These are phyloP conservation scores for Caenorhabditis angaria DNA, from an alignment of 2,888 invertebrate genomes.

Conservation along the genomic window DNA sequence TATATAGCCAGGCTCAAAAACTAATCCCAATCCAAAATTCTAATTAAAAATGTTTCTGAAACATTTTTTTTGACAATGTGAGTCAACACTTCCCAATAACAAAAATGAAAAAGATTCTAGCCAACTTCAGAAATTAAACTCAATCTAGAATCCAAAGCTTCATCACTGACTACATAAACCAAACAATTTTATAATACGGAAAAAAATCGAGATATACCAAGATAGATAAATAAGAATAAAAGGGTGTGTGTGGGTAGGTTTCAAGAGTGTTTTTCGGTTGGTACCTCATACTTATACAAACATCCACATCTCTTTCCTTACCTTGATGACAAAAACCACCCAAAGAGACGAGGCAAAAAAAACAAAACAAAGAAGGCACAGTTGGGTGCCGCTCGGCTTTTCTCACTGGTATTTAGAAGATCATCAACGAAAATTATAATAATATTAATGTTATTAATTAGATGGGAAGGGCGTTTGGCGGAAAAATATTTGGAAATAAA, in stretches of 20 bases:
- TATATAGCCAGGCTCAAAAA: too few relatives aligned
- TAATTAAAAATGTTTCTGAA: too few relatives aligned
- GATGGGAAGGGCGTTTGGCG: not conserved
- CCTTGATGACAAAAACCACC: too few relatives aligned
- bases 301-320: not conserved
- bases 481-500: too few relatives aligned
- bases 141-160: too few relatives aligned
- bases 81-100: too few relatives aligned
- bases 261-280: not conserved
- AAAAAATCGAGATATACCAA: not conserved
- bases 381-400: not conserved
- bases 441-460: not conserved
- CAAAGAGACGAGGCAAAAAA: too few relatives aligned
- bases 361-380: not conserved
- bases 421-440: not conserved
- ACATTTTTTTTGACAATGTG: too few relatives aligned
- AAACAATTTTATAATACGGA: not conserved
- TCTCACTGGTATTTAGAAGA: not conserved
- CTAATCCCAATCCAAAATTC: too few relatives aligned
- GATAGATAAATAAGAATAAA: not conserved
- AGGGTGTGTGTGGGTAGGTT: constrained; percentile 2
- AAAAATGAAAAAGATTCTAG: too few relatives aligned
- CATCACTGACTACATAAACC: too few relatives aligned
- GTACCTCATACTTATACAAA: constrained; percentile 2
- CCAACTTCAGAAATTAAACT: too few relatives aligned